Conservation (phyloP, 2,113 vertebrate species). For the Amia ocellicauda region DNA sequence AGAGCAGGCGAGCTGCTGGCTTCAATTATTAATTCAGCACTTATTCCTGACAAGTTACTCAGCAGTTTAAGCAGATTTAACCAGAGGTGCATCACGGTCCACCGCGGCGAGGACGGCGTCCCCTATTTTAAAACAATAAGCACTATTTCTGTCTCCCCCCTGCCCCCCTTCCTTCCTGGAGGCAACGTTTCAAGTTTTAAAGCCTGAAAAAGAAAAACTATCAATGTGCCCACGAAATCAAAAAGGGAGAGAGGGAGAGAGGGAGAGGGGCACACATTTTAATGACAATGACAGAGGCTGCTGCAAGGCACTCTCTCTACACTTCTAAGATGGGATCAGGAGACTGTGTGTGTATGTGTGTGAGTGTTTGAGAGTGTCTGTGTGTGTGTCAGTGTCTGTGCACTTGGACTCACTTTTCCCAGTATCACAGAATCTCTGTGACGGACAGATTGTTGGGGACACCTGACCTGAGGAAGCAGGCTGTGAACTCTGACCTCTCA, state of each 20-base stretch:
- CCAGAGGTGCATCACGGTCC: constrained; percentile 27
- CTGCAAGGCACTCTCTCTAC: no score
- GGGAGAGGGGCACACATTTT: constrained; percentile 14
- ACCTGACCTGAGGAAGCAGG: no score
- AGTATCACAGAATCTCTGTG: no score
- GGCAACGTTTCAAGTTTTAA: neutral
- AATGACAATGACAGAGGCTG: no score
- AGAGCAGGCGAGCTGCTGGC: constrained; percentile 49
- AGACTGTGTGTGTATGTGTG: neutral
- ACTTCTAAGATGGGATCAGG: constrained; percentile 54
- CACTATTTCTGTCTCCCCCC: constrained; percentile 6
- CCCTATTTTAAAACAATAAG: no score
- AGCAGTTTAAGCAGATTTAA: constrained; percentile 38
- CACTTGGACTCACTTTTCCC: no score
- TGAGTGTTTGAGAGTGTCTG: no score
- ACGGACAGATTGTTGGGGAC: no score
- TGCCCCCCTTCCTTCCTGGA: neutral
- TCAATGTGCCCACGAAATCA: no score
- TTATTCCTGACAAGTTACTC: constrained; percentile 59
- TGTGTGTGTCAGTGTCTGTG: constrained; percentile 2
- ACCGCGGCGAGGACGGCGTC: no score
- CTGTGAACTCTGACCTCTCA: no score
- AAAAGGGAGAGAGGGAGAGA: constrained; percentile 19
- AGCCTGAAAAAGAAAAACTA: neutral
- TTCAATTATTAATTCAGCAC: constrained; percentile 67